Base-by-base conservation (phyloP, 1,140 invertebrate genomes). In the Philopotamus ludificatus region DNA sequence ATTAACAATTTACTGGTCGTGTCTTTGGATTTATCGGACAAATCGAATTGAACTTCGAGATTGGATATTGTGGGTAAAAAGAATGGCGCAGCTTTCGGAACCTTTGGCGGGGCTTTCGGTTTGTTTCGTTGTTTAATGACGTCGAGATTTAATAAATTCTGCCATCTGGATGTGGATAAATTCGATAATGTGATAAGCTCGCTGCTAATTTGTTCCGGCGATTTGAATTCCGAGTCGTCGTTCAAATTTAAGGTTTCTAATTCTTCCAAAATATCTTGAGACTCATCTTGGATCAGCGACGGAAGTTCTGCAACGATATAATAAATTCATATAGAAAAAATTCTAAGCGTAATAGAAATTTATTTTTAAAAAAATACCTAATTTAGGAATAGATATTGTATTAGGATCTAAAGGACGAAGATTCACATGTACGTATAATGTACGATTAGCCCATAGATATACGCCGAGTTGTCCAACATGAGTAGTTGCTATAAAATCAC, bases 381-480 rank as follows among this genome's bases (percentile, higher is more conserved):
- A 67, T 71, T 71, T 77, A 3, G 79, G 78, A 49, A 80, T 70
- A 47, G 71, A 63, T 21, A 76, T 55, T 28, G 75, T 72, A 8
- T 71, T 69, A 12, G 78, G 80, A 71, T 85, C 83, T 16, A 98
- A 81, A 0, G 92, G 87, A 72, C 86, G 86, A 1, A 98, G 77
- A 18, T 89, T 87, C 2, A 97, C 79, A 72, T 90, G 87, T 22
- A 86, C 81, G 72, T 92, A 98, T 0, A 98, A 74, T 0, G 90
- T 89, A 67, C 86, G 88, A 78, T 99, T 99, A 0, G 89, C 87
- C 97, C 97, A 99, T 8, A 99, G 78, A 73, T 92, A 97, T 28
- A 99, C 85, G 0, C 95, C 96, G 21, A 97, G 73, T 73, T 95
- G 86, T 65, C 92, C 89, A 1, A 92, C 85, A 74, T 99, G 95